phyloP scores from a whole-genome alignment of 2,888 invertebrate species.

The Synergus japonicus region DNA sequence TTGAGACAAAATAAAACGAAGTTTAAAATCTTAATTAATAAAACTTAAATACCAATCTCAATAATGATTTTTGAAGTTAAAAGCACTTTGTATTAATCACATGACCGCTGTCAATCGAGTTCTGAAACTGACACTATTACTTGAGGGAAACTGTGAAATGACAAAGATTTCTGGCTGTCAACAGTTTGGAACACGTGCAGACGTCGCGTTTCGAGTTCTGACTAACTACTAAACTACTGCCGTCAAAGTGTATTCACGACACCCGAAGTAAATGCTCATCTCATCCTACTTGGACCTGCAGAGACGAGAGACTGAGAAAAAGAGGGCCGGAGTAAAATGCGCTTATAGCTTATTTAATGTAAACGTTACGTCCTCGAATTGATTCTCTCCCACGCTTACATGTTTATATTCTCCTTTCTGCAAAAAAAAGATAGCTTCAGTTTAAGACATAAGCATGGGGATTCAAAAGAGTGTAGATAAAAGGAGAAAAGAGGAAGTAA shows the following conservation, averaged over 20 bases:
- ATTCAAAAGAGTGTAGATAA: constrained; percentile 4
- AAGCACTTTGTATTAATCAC: background rate
- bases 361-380: constrained; percentile 42
- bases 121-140: background rate
- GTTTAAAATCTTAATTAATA: background rate
- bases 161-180: background rate
- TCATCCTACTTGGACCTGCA: constrained; percentile 34
- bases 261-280: constrained; percentile 33
- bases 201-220: constrained; percentile 18
- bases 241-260: constrained; percentile 40
- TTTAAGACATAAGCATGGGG: background rate
- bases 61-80: background rate
- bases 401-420: constrained; percentile 31
- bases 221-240: constrained; percentile 27
- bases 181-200: constrained; percentile 28
- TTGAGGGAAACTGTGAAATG: background rate
- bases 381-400: constrained; percentile 40
- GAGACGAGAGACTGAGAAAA: constrained; percentile 40
- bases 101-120: background rate
- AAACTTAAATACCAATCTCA: background rate
- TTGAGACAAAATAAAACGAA: background rate
- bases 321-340: constrained; percentile 33
- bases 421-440: background rate
- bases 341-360: constrained; percentile 42
- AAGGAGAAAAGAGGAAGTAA: background rate